phyloP scores from a whole-genome alignment of 2,113 vertebrate species.

The Cettia cetti region DNA sequence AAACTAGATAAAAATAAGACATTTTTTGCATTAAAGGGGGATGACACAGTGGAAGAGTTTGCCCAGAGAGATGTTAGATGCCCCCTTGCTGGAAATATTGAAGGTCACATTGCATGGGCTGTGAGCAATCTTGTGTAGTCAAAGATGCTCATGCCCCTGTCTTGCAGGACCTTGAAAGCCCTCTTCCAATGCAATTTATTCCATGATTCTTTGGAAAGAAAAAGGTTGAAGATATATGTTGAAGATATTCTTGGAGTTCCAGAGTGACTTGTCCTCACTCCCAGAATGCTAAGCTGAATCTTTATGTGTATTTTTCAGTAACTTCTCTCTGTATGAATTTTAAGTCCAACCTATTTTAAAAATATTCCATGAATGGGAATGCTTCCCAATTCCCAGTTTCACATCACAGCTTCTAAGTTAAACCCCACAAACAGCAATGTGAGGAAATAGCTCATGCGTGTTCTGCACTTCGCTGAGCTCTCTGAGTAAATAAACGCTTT shows the following conservation, averaged over 20 bases:
- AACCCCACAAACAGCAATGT: fast-evolving
- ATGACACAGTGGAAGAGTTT: background rate
- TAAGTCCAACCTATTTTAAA: background rate
- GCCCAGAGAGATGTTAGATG: background rate
- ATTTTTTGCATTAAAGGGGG: background rate
- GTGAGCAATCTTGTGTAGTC: background rate
- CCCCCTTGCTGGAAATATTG: background rate
- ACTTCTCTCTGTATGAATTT: background rate
- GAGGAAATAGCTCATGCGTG: background rate
- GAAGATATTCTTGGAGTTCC: background rate
- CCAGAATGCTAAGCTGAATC: background rate
- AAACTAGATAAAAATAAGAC: background rate
- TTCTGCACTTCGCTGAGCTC: background rate
- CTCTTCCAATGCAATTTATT: background rate
- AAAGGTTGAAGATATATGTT: background rate
- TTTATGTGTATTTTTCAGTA: background rate
- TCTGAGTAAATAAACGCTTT: background rate
- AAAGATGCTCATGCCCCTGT: background rate
- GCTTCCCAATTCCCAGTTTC: background rate
- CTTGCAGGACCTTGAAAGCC: background rate
- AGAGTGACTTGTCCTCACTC: background rate
- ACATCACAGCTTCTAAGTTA: background rate
- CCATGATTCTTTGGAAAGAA: background rate
- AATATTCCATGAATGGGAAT: background rate
- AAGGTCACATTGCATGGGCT: background rate